Evolutionary conservation across 2,888 invertebrate species (phyloP).

Genomic region (Smittia aterrima): DNA sequence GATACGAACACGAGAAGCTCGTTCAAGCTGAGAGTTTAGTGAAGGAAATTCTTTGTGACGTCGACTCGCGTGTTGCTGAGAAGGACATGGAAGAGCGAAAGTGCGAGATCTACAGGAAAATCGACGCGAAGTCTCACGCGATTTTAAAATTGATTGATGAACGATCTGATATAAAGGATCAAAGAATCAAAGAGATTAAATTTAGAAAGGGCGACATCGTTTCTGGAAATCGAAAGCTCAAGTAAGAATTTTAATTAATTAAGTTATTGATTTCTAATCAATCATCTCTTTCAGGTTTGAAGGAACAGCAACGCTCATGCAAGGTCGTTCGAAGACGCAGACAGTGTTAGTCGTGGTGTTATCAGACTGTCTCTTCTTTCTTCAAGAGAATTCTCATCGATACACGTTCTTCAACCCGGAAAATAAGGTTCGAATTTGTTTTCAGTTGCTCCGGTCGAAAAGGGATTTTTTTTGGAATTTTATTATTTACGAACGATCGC

Average conservation of each 20-base stretch:
- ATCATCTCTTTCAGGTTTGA: conserved; percentile 65
- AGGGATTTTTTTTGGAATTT: no score
- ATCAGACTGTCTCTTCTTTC: conserved; percentile 87
- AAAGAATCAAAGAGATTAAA: conserved; percentile 70
- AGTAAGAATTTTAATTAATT: conserved; percentile 54
- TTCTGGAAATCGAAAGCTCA: conserved; percentile 76
- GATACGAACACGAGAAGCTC: conserved; percentile 74
- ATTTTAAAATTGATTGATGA: conserved; percentile 53
- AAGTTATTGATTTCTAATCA: not conserved
- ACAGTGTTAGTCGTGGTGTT: conserved; percentile 84
- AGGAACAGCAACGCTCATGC: conserved; percentile 85
- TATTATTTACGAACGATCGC: no score
- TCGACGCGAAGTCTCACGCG: conserved; percentile 90
- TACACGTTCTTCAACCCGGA: conserved; percentile 91
- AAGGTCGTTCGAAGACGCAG: conserved; percentile 76
- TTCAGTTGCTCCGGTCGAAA: no score
- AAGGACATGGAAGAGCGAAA: conserved; percentile 87
- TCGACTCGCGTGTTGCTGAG: conserved; percentile 89
- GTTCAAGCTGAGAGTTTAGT: conserved; percentile 76
- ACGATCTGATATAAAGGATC: conserved; percentile 25
- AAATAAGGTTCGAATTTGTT: conserved; percentile 75
- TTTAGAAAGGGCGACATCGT: conserved; percentile 92
- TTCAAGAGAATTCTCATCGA: conserved; percentile 89
- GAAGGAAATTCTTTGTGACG: conserved; percentile 85
- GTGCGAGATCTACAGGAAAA: conserved; percentile 85